phyloP scores from a whole-genome alignment of 2,797 vertebrate species.

The Pagetopsis macropterus region DNA sequence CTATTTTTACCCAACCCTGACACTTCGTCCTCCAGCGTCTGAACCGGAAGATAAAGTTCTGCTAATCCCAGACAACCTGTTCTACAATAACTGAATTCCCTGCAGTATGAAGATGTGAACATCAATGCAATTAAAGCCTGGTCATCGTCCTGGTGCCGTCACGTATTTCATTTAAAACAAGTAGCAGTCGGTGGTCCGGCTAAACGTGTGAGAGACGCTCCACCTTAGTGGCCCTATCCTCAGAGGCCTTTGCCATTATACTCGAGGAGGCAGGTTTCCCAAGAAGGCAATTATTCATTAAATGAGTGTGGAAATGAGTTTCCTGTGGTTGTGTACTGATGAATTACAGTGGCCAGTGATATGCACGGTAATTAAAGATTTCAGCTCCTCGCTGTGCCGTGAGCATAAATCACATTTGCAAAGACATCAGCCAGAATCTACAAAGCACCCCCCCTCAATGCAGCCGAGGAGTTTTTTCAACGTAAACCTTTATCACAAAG shows the following conservation, averaged over 20 bases:
- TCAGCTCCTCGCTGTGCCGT: slow-evolving; percentile 59
- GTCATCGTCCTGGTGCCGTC: slow-evolving; percentile 50
- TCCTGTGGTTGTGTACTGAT: slow-evolving; percentile 87
- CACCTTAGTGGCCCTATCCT: slow-evolving; percentile 83
- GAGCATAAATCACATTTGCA: slow-evolving; percentile 78
- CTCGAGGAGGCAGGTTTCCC: slow-evolving; percentile 76
- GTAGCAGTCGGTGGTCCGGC: slow-evolving; percentile 74
- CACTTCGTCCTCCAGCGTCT: slow-evolving; percentile 32
- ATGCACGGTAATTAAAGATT: slow-evolving; percentile 87
- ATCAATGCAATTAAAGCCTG: slow-evolving; percentile 75
- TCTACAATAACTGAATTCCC: slow-evolving; percentile 44
- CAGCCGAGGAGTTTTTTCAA: slow-evolving; percentile 44
- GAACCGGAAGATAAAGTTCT: slow-evolving; percentile 37
- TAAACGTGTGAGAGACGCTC: slow-evolving; percentile 79
- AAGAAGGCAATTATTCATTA: slow-evolving; percentile 89
- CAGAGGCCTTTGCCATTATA: slow-evolving; percentile 79
- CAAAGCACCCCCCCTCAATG: slow-evolving; percentile 58
- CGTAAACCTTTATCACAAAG: slow-evolving; percentile 27
- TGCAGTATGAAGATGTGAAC: slow-evolving; percentile 57
- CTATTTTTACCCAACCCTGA: too few relatives aligned
- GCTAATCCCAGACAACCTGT: slow-evolving; percentile 39
- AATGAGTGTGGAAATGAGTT: slow-evolving; percentile 86
- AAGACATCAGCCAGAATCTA: slow-evolving; percentile 61
- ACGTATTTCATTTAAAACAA: slow-evolving; percentile 68
- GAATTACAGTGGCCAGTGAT: slow-evolving; percentile 81